Evolutionary conservation across 2,797 vertebrate species (phyloP), one percentile per base, ranked within the genome.

Genomic region (Danio tinwini): DNA sequence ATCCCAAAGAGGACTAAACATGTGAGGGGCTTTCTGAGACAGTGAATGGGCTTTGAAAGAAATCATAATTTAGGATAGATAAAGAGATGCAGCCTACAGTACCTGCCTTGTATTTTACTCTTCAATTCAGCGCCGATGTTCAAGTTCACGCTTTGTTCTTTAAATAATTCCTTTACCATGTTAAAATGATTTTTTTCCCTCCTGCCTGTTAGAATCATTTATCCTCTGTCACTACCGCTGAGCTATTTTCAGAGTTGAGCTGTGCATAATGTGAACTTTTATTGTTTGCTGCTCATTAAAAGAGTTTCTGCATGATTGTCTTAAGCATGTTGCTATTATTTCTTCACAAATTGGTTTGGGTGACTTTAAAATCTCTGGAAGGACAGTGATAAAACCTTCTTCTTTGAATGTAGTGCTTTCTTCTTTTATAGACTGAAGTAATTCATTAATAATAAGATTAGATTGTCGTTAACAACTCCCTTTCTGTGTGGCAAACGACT

Each of bases 221-320:
- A 76, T 58, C 52, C 53, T 58, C 21, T 68, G 21, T 37, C 74
- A 68, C n/a, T 14, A 49, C 42, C 16, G 3, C 39, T 7, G 7
- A 44, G 62, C 42, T 77, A 45, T 76, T 55, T 65, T 67, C 19
- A 56, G 14, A 56, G 13, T 45, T 76, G 62, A 65, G 53, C 13
- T 5, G 16, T 8, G n/a, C 62, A 12, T 56, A 76, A 76, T 17
- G 21, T 47, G 16, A 17, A 49, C 63, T 29, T 39, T 76, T 76
- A 29, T 56, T 67, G 39, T 70, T 65, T 55, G 61, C 49, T 12
- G 42, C 63, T 77, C 52, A 77, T 76, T 76, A 76, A 65, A 53
- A 44, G 13, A 45, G 45, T 67, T 67, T 67, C 62, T 56, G 42
- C 16, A 17, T 53, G 75, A 58, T 68, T 58, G 16, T 68, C 42